Percentiles rank a stretch among this genome's conserved stretches.
These are phyloP conservation scores for Ceraclea dissimilis DNA, from an alignment of 2,888 invertebrate species.

Conservation along the genomic window DNA sequence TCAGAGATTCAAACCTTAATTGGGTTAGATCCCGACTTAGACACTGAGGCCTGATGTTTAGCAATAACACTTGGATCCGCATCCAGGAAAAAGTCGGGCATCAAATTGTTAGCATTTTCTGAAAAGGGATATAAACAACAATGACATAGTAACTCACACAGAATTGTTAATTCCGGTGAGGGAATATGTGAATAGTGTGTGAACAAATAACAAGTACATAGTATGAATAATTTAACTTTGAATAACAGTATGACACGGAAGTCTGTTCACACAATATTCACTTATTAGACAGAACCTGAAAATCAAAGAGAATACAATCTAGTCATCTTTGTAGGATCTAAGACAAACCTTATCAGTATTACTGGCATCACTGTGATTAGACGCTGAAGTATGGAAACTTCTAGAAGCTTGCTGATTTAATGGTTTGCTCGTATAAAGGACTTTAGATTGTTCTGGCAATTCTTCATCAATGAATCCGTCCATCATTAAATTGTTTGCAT, in stretches of 20 bases:
- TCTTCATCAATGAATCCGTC: slow-evolving; percentile 46
- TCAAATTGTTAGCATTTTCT: slow-evolving; percentile 57
- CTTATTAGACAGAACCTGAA: not conserved
- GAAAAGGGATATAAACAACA: slow-evolving; percentile 29
- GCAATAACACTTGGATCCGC: slow-evolving; percentile 24
- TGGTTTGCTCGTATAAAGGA: not conserved
- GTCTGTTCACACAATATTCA: not conserved
- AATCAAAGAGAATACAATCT: not conserved
- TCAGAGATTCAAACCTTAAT: slow-evolving; percentile 14
- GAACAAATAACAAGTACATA: too few species aligned
- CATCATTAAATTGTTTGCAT: slow-evolving; percentile 41
- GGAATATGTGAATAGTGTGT: too few species aligned
- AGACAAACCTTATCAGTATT: slow-evolving; percentile 12
- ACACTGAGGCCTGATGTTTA: slow-evolving; percentile 4
- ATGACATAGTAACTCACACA: not conserved
- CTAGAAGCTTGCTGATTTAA: not conserved
- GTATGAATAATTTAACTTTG: too few species aligned
- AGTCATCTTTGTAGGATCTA: not conserved
- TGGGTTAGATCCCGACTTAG: slow-evolving; percentile 12
- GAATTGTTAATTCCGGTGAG: too few species aligned
- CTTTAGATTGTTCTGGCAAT: slow-evolving; percentile 10
- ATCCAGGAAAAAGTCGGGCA: slow-evolving; percentile 86
- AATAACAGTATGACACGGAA: not conserved
- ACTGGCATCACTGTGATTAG: slow-evolving; percentile 1
- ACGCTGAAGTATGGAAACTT: slow-evolving; percentile 13